Evolutionary conservation across 2,113 vertebrate species (phyloP).

Genomic region (Halcyon senegalensis): DNA sequence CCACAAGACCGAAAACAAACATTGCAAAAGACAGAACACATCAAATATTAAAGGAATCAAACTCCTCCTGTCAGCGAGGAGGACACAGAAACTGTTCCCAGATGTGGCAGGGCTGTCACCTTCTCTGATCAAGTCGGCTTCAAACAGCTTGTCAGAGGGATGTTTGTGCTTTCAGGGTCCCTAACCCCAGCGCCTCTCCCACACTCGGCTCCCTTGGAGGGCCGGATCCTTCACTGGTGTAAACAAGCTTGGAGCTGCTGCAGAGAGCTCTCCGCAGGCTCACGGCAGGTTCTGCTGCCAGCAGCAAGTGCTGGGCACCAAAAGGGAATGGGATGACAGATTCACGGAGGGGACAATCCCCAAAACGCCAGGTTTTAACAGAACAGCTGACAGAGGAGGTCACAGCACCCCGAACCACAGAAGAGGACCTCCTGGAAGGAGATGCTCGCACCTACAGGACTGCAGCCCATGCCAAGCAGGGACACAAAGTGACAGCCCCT

Average conservation of each 20-base stretch:
- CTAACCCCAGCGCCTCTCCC: background rate
- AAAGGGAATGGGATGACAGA: background rate
- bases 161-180: background rate
- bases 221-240: background rate
- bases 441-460: background rate
- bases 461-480: background rate
- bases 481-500: background rate
- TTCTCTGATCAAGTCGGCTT: slow-evolving; percentile 21
- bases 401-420: background rate
- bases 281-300: background rate
- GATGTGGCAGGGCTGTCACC: background rate
- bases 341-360: accelerated
- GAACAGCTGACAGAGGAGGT: background rate
- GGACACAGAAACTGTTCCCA: background rate
- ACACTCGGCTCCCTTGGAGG: background rate
- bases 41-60: slow-evolving; percentile 63
- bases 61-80: slow-evolving; percentile 34
- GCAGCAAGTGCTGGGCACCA: background rate
- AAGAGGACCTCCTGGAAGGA: background rate
- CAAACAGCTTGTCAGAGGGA: slow-evolving; percentile 42
- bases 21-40: slow-evolving; percentile 36
- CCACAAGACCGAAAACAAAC: slow-evolving; percentile 8
- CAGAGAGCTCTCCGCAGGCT: background rate
- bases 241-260: background rate
- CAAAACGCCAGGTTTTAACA: background rate